Conservation (phyloP, 2,888 invertebrate genomes). For the Camptogramma bilineatum region DNA sequence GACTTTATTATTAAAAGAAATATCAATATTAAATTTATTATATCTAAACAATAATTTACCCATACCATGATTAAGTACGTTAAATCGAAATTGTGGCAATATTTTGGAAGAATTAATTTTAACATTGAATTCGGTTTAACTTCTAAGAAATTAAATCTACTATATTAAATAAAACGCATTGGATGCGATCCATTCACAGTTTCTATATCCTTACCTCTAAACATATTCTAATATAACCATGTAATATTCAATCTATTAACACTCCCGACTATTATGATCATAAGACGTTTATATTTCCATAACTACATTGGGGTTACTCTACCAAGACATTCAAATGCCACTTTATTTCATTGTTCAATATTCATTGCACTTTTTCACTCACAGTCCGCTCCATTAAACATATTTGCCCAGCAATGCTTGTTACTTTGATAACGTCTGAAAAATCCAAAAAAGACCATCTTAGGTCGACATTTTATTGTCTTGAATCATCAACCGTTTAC, state of each 20-base stretch:
- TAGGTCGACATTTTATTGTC: conserved; percentile 28
- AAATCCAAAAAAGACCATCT: conserved; percentile 9
- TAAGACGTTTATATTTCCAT: conserved; percentile 64
- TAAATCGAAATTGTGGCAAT: conserved; percentile 76
- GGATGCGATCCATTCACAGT: conserved; percentile 61
- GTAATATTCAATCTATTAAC: conserved; percentile 69
- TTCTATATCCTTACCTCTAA: conserved; percentile 59
- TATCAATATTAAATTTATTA: conserved; percentile 44
- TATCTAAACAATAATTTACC: conserved; percentile 50
- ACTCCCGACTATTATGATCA: conserved; percentile 65
- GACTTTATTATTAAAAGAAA: conserved; percentile 25
- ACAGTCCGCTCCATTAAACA: conserved; percentile 25
- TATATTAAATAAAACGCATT: conserved; percentile 66
- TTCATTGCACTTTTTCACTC: conserved; percentile 42
- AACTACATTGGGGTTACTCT: conserved; percentile 51
- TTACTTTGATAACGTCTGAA: conserved; percentile 16
- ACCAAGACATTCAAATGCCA: conserved; percentile 37
- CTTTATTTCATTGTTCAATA: conserved; percentile 44
- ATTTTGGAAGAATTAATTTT: conserved; percentile 74
- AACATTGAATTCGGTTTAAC: conserved; percentile 77
- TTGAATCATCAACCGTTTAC: conserved; percentile 4
- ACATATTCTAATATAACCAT: conserved; percentile 72
- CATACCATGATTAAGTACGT: conserved; percentile 58
- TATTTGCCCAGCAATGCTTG: conserved; percentile 20
- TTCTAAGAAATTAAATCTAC: conserved; percentile 62